Base-by-base conservation (phyloP, 2,113 vertebrate genomes). In the Peucedramus taeniatus region DNA sequence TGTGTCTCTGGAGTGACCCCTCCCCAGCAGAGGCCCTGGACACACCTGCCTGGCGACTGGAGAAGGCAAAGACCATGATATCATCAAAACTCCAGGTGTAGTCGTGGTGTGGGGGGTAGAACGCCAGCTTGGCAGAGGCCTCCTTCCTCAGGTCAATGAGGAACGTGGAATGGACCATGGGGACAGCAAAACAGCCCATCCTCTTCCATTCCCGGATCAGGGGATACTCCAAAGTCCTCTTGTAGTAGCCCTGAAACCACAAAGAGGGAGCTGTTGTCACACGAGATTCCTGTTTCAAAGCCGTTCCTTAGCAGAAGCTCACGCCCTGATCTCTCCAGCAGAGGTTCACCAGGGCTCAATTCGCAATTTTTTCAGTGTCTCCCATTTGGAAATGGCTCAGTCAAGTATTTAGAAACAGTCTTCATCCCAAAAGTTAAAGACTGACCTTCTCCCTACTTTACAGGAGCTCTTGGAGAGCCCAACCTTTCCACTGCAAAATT, bases 51-150 rank as follows among this genome's bases (percentile, higher is more conserved):
- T 99, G 98, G 64, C 99, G 98, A 53, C 98, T 98, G 9, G 99
- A 99, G 98, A 99, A 99, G 35, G 99, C 99, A 90, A 99, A 99
- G 91, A 99, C 99, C 94, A 99, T 99, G 97, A 99, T 99, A 96
- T 99, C 99, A 72, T 99, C 99, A 27, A 99, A 99, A 23, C 98
- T 98, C 99, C 99, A 99, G 90, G 99, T 98, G 97, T 99, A 99
- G 97, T 99, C 99, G 5, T 98, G 97, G 96, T 99, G 99, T 0
- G 99, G 99, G 0, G 99, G 99, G 84, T 99, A 98, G 97, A 99
- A 99, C 26, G 94, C 54, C 96, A 99, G 96, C 40, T 97, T 97
- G 53, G 93, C 92, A 13, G 98, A 99, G 63, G 98, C 98, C 53
- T 98, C 98, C 50, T 99, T 99, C 35, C 99, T 98, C 95, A 99